These are phyloP conservation scores for Drosophila sechellia DNA, from an alignment of 1,140 invertebrate species.

Conservation along the genomic window DNA sequence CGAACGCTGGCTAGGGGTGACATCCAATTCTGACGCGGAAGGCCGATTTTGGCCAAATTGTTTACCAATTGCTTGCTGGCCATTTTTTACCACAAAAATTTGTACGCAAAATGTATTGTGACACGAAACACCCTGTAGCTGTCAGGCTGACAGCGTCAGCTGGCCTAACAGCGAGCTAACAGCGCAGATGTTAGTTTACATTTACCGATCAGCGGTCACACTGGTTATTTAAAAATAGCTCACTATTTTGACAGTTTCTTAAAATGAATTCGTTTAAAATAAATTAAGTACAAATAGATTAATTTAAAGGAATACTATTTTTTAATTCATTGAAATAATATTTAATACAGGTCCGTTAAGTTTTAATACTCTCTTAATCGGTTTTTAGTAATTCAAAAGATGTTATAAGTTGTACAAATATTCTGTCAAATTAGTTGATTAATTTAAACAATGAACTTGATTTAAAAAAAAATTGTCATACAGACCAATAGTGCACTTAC, in stretches of 20 bases:
- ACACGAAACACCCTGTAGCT: constrained; percentile 16
- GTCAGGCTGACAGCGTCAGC: constrained; percentile 17
- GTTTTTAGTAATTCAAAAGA: too few relatives aligned
- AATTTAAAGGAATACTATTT: too few relatives aligned
- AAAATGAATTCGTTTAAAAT: neutral
- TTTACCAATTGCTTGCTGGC: constrained; percentile 72
- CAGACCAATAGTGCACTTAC: too few relatives aligned
- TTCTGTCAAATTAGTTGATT: too few relatives aligned
- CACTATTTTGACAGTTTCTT: neutral
- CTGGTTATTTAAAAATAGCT: neutral
- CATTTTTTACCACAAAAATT: constrained; percentile 65
- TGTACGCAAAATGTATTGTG: constrained; percentile 33
- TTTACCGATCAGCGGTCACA: neutral
- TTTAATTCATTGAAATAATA: too few relatives aligned
- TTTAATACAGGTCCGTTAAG: too few relatives aligned
- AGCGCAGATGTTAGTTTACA: constrained; percentile 13
- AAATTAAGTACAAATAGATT: too few relatives aligned
- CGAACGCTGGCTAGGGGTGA: constrained; percentile 41
- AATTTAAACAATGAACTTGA: too few relatives aligned
- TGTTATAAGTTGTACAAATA: too few relatives aligned
- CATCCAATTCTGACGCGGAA: constrained; percentile 27
- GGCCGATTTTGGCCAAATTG: constrained; percentile 50
- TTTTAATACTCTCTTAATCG: too few relatives aligned
- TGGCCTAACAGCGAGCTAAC: constrained; percentile 6
- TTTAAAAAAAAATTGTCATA: too few relatives aligned